Evolutionary conservation across 2,113 vertebrate species (phyloP).

Genomic region (Pyrgilauda ruficollis): DNA sequence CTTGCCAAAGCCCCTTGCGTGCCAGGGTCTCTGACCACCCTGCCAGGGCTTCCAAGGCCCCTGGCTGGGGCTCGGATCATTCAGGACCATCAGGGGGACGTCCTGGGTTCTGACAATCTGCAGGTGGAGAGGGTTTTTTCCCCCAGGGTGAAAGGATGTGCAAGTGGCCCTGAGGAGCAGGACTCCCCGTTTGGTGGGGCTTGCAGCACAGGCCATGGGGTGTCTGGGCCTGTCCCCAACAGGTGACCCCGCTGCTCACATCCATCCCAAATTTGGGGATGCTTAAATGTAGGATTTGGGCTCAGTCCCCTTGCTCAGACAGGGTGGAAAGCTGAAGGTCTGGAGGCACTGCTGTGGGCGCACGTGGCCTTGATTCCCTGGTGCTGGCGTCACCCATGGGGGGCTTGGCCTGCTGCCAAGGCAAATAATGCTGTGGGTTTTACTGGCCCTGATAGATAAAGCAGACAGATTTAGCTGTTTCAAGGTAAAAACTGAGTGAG

Average conservation of each 20-base stretch:
- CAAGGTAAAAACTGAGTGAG: neutral
- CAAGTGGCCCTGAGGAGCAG: neutral
- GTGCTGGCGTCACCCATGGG: accelerated
- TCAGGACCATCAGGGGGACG: no score
- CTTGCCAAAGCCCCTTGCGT: no score
- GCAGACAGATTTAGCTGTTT: neutral
- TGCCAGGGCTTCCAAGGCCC: no score
- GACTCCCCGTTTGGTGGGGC: neutral
- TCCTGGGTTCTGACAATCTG: neutral
- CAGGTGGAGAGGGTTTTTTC: neutral
- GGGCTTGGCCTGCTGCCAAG: neutral
- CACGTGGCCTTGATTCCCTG: neutral
- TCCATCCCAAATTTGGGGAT: neutral
- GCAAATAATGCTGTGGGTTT: neutral
- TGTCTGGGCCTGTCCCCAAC: neutral
- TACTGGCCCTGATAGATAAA: accelerated
- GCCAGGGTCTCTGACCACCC: no score
- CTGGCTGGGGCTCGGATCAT: no score
- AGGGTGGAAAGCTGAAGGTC: accelerated
- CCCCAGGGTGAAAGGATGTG: neutral
- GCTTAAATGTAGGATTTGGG: neutral
- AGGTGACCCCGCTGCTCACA: neutral
- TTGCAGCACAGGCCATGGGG: accelerated
- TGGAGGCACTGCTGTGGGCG: neutral
- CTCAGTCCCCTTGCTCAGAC: neutral